A percentile compares a stretch with the other conserved stretches of the same genome.
These are phyloP conservation scores for Phrixothrix hirtus DNA, from an alignment of 2,888 invertebrate genomes.

Conservation along the genomic window DNA sequence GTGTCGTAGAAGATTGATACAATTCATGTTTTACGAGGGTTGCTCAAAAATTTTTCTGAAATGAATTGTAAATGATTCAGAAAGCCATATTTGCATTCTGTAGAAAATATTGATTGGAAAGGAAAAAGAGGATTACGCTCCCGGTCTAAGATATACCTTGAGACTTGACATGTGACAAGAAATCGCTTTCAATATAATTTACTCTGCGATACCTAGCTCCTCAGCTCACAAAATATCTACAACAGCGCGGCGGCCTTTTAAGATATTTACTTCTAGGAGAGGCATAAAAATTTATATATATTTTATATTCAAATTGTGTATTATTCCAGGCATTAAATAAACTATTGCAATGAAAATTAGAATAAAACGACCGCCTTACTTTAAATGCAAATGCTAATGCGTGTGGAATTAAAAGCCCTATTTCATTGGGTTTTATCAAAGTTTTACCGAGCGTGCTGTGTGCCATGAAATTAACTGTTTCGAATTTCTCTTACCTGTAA, in stretches of 20 bases:
- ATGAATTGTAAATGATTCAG: conserved; percentile 26
- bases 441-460: conserved; percentile 26
- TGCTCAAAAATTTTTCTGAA: neutral
- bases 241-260: conserved; percentile 24
- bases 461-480: conserved; percentile 26
- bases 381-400: conserved; percentile 32
- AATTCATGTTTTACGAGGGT: neutral
- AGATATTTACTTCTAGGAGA: conserved; percentile 29
- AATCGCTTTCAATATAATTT: conserved; percentile 52
- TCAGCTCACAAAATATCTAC: too few species aligned
- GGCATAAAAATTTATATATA: conserved; percentile 33
- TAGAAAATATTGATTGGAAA: conserved; percentile 39
- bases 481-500: conserved; percentile 24
- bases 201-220: conserved; percentile 45
- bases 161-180: conserved; percentile 49
- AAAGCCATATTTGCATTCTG: conserved; percentile 31
- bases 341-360: conserved; percentile 33
- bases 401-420: conserved; percentile 28
- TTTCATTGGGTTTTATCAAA: conserved; percentile 27
- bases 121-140: conserved; percentile 42
- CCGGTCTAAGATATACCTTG: conserved; percentile 40
- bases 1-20: conserved; percentile 11
- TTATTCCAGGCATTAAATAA: conserved; percentile 24
- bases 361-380: conserved; percentile 28
- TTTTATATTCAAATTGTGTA: conserved; percentile 34